A percentile compares a stretch with the other conserved stretches of the same genome.
Conservation (phyloP, 2,888 invertebrate species). For the Drosophila maculinotata region DNA sequence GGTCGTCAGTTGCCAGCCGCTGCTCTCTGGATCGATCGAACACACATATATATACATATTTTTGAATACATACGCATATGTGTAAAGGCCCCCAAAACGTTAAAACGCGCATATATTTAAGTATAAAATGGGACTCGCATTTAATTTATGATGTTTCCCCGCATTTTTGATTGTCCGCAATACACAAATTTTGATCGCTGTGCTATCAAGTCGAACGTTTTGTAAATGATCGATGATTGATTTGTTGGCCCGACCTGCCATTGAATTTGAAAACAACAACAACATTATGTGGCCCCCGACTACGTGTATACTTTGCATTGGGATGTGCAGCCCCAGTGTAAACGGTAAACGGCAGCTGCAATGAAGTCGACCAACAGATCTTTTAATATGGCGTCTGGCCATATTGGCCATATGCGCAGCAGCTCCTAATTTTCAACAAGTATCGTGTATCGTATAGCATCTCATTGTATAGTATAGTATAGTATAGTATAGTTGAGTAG, state of each 20-base stretch:
- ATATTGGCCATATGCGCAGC: conserved; percentile 63
- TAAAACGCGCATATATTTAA: too few species aligned
- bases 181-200: conserved; percentile 50
- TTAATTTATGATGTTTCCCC: conserved; percentile 73
- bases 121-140: conserved; percentile 45
- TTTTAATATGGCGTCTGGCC: conserved; percentile 71
- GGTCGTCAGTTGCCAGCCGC: conserved; percentile 4
- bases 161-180: conserved; percentile 54
- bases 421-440: conserved; percentile 68
- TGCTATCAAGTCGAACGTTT: too few species aligned
- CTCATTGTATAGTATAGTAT: too few species aligned
- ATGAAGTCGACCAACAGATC: conserved; percentile 41
- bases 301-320: conserved; percentile 56
- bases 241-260: conserved; percentile 57
- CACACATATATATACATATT: conserved; percentile 3
- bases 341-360: conserved; percentile 58
- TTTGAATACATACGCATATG: conserved; percentile 35
- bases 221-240: conserved; percentile 77
- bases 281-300: too few species aligned
- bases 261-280: conserved; percentile 24
- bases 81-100: too few species aligned
- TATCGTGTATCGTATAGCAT: too few species aligned
- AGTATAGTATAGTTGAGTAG: too few species aligned
- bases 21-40: not conserved
- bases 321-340: conserved; percentile 47